Conservation (phyloP, 1,140 invertebrate genomes). For the Brachionus calyciflorus region DNA sequence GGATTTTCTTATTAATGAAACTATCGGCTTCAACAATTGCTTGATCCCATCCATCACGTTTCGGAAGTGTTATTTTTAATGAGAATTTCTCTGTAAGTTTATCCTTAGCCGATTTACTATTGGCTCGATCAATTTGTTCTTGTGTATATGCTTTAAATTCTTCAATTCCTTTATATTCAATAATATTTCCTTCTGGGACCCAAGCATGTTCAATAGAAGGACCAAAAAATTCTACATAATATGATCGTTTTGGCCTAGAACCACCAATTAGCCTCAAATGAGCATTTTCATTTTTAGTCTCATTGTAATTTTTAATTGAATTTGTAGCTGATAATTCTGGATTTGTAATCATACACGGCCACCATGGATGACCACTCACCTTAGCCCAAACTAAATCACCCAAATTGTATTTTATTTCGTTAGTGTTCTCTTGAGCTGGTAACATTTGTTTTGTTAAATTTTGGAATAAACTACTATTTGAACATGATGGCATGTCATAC, state of each 20-base stretch:
- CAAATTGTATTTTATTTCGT: not conserved
- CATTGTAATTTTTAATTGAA: not conserved
- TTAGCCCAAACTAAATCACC: slow-evolving; percentile 40
- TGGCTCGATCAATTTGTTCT: not conserved
- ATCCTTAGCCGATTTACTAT: slow-evolving; percentile 12
- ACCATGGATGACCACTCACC: slow-evolving; percentile 43
- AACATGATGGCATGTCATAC: slow-evolving; percentile 22
- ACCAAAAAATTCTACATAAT: slow-evolving; percentile 38
- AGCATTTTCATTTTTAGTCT: not conserved
- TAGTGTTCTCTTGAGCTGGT: slow-evolving; percentile 6
- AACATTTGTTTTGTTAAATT: not conserved
- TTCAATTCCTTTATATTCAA: not conserved
- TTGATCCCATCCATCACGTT: slow-evolving; percentile 22
- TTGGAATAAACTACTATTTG: not conserved
- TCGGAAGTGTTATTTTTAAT: not conserved
- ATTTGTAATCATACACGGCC: slow-evolving; percentile 43
- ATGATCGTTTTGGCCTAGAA: not conserved
- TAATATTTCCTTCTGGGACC: not conserved
- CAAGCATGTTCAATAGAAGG: slow-evolving; percentile 22
- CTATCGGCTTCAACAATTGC: slow-evolving; percentile 31
- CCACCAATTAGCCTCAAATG: not conserved
- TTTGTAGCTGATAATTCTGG: not conserved
- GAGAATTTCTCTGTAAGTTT: slow-evolving; percentile 15
- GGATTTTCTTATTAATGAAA: not conserved
- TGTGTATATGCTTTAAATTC: slow-evolving; percentile 26